Evolutionary conservation across 2,797 vertebrate species (phyloP), one percentile per base, ranked within the genome.

Genomic region (Sciaenops ocellatus): DNA sequence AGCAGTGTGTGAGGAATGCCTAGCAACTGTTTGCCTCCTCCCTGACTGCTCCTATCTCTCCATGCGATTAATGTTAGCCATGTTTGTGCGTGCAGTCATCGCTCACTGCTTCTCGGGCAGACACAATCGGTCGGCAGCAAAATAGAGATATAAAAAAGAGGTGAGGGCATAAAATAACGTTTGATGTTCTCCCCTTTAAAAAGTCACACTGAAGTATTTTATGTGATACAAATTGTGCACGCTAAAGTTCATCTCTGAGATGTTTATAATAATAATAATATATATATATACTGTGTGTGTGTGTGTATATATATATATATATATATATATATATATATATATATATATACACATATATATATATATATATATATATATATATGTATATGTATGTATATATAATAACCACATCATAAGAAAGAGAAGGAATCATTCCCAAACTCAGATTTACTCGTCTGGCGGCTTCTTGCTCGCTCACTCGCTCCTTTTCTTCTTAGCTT

Each of bases 111-210:
- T 72, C 60, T 56, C 50, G 50, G 68, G 68, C 64, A 60, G 59
- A 59, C 63, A 61, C 73, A 76, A 73, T 64, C 73, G 68, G 82
- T 61, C 72, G 55, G 71, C 76, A 65, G 81, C 82, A 79, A 82
- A 85, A 74, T 57, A 71, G 69, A 78, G 77, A 73, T 75, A 66
- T 69, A 69, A 69, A 82, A 70, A 38, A 38, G 34, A 85, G 73
- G 72, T 67, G 72, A 70, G 67, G 64, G 38, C 73, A 83, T 77
- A 79, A 65, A 60, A 77, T 15, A 69, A 13, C 57, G 38, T 61
- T 61, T 69, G 60, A 72, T 76, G 68, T 64, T 70, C 60, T 76
- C 60, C 67, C 30, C 59, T 70, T 38, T 34, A 34, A 38, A 38
- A 38, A 9, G 78, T 72, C 76, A 76, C 79, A 42, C 42, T 57